Conservation (phyloP, 2,113 vertebrate genomes). For the Oreochromis aureus region DNA sequence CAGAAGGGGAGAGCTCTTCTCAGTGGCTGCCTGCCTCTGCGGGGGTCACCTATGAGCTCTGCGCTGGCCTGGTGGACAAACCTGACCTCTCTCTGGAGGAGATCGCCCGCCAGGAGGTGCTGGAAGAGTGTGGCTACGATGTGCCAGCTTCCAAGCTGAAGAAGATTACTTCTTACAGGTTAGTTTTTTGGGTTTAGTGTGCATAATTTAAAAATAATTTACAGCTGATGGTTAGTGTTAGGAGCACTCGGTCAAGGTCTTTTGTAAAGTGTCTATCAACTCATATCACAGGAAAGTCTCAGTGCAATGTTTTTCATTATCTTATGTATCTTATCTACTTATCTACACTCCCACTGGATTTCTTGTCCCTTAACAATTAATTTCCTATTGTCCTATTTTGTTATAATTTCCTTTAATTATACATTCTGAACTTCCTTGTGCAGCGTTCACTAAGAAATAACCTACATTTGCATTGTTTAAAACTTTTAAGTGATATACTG, state of each 20-base stretch:
- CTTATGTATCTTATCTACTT: neutral
- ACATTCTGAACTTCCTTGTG: neutral
- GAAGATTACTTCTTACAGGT: constrained; percentile 87
- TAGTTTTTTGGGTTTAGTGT: neutral
- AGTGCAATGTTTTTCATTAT: neutral
- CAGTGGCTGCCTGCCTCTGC: constrained; percentile 71
- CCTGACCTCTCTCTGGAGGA: constrained; percentile 84
- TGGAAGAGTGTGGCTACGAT: constrained; percentile 90
- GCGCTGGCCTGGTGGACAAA: constrained; percentile 90
- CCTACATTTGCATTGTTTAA: neutral
- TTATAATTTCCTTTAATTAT: neutral
- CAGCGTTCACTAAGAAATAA: neutral
- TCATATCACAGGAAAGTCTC: neutral
- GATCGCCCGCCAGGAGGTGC: constrained; percentile 82
- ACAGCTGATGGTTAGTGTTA: neutral
- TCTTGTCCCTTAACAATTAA: constrained; percentile 5
- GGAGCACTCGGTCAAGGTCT: neutral
- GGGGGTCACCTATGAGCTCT: constrained; percentile 88
- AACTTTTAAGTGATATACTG: neutral
- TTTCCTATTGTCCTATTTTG: constrained; percentile 8
- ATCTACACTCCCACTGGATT: neutral
- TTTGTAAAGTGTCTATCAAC: neutral
- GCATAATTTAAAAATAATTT: neutral
- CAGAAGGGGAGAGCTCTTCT: constrained; percentile 17
- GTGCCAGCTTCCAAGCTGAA: constrained; percentile 72